A percentile compares a stretch with the other conserved stretches of the same genome.
These are phyloP conservation scores for Aldrovandia affinis DNA, from an alignment of 2,797 vertebrate species.

Conservation along the genomic window DNA sequence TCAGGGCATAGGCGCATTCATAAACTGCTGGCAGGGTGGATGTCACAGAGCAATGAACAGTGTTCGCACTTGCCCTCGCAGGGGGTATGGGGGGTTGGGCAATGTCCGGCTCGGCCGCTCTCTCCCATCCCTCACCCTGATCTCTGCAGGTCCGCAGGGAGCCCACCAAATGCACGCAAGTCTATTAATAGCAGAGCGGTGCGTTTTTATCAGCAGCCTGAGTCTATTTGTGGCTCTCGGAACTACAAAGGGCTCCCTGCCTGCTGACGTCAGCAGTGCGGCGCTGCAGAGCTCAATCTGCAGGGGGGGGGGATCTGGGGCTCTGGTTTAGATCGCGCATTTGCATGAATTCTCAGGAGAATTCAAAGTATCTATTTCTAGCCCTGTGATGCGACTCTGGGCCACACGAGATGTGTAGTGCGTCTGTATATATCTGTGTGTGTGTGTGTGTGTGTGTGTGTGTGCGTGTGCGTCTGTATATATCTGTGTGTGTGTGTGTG, in stretches of 20 bases:
- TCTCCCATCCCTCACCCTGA: conserved; percentile 54
- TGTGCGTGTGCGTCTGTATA: not conserved
- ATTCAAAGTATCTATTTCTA: conserved; percentile 57
- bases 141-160: conserved; percentile 61
- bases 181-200: conserved; percentile 76
- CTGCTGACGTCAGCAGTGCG: conserved; percentile 75
- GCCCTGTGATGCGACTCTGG: conserved; percentile 42
- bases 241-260: conserved; percentile 80
- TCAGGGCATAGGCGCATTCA: not conserved
- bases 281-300: conserved; percentile 61
- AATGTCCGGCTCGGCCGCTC: conserved; percentile 21
- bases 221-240: conserved; percentile 78
- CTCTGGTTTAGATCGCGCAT: conserved; percentile 48
- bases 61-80: not conserved
- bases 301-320: conserved; percentile 26
- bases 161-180: conserved; percentile 66
- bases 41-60: conserved; percentile 2
- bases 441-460: not conserved
- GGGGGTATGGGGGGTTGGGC: not conserved
- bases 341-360: conserved; percentile 54
- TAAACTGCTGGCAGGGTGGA: not conserved
- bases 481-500: not conserved
- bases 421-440: not conserved
- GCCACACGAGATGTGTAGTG: conserved; percentile 25
- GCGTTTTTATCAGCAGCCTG: conserved; percentile 77